phyloP scores from a whole-genome alignment of 2,888 invertebrate genomes.

The Drosophila merina region DNA sequence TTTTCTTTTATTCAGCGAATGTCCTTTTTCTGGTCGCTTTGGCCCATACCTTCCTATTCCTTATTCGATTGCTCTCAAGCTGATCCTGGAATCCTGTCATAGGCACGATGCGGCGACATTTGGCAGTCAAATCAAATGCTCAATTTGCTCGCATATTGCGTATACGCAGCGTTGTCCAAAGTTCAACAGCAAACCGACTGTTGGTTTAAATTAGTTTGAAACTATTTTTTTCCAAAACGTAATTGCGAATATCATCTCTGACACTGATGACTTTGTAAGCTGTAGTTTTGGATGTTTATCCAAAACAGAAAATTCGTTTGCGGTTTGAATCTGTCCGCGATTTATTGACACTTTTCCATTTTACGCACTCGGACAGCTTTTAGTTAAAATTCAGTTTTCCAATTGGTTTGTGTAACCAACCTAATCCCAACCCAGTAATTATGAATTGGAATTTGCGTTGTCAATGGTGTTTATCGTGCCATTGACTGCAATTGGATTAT shows the following conservation, averaged over 20 bases:
- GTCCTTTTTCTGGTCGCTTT: slow-evolving; percentile 12
- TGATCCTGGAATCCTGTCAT: slow-evolving; percentile 56
- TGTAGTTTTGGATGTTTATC: slow-evolving; percentile 25
- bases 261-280: slow-evolving; percentile 13
- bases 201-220: slow-evolving; percentile 24
- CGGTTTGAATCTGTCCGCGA: slow-evolving; percentile 12
- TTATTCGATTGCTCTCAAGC: slow-evolving; percentile 35
- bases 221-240: slow-evolving; percentile 13
- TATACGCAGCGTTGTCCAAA: slow-evolving; percentile 59
- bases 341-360: slow-evolving; percentile 40
- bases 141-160: slow-evolving; percentile 73
- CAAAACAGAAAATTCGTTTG: slow-evolving; percentile 24
- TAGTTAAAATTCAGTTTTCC: slow-evolving; percentile 75
- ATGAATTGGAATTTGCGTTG: slow-evolving; percentile 35
- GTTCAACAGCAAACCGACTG: not conserved
- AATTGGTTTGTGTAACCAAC: slow-evolving; percentile 48
- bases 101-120: slow-evolving; percentile 54
- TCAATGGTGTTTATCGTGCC: slow-evolving; percentile 47
- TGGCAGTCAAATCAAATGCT: slow-evolving; percentile 74
- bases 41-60: slow-evolving; percentile 19
- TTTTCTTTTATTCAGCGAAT: slow-evolving; percentile 20
- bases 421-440: slow-evolving; percentile 10
- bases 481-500: slow-evolving; percentile 71
- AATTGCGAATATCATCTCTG: slow-evolving; percentile 29
- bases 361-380: slow-evolving; percentile 47